Conservation (phyloP, 2,113 vertebrate species). For the Eleginops maclovinus region DNA sequence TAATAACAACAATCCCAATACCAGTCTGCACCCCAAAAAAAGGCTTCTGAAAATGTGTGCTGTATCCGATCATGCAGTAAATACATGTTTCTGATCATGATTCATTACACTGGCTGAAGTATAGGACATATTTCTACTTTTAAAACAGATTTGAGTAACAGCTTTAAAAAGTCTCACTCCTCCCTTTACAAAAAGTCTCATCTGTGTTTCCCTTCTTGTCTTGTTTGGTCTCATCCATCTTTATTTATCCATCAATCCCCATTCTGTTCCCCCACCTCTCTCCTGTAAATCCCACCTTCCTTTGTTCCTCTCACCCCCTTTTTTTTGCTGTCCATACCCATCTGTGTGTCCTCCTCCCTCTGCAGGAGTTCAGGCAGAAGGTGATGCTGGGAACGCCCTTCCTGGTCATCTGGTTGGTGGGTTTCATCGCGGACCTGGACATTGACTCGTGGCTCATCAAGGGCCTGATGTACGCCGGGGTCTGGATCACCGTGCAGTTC, state of each 20-base stretch:
- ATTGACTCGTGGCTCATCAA: slow-evolving; percentile 99
- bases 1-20: too few species aligned
- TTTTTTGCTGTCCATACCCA: too few species aligned
- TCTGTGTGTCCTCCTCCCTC: neutral
- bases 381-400: slow-evolving; percentile 99
- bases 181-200: neutral
- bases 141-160: neutral
- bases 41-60: neutral
- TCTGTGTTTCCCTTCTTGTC: neutral
- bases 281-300: too few species aligned
- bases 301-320: too few species aligned
- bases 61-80: neutral
- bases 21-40: neutral
- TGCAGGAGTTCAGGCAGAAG: slow-evolving; percentile 97
- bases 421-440: slow-evolving; percentile 98
- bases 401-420: slow-evolving; percentile 97
- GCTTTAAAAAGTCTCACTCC: neutral
- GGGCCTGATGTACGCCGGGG: slow-evolving; percentile 94
- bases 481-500: slow-evolving; percentile 97
- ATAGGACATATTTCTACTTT: neutral
- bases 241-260: neutral
- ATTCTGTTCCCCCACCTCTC: neutral
- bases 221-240: neutral
- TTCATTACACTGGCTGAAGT: neutral
- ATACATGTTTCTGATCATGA: neutral